Conservation (phyloP, 2,888 invertebrate genomes). For the Apamea sordens region DNA sequence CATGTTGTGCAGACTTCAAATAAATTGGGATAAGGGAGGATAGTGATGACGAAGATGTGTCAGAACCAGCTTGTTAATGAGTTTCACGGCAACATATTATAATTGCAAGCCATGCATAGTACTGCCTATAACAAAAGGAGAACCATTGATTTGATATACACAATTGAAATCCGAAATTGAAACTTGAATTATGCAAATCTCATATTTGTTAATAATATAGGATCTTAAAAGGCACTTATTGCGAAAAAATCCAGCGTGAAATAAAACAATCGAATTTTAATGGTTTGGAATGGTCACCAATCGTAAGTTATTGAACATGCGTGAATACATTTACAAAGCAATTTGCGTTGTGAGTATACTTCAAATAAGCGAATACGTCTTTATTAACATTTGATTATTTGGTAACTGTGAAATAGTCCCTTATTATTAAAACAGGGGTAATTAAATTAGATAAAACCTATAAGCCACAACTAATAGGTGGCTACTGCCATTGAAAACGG, state of each 20-base stretch:
- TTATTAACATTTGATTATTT: conserved; percentile 39
- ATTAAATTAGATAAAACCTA: background rate
- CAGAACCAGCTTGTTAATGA: background rate
- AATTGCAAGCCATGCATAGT: background rate
- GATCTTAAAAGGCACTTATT: conserved; percentile 45
- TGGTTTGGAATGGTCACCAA: conserved; percentile 64
- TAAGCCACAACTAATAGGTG: background rate
- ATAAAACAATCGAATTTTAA: conserved; percentile 66
- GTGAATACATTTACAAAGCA: conserved; percentile 65
- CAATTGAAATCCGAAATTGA: conserved; percentile 16
- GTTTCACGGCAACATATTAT: background rate
- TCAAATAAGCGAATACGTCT: conserved; percentile 33
- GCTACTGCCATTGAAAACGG: background rate
- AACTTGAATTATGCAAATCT: conserved; percentile 28
- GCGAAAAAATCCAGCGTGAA: conserved; percentile 61
- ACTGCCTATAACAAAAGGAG: background rate
- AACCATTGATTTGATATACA: background rate
- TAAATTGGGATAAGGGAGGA: background rate
- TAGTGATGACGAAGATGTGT: background rate
- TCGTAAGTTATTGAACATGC: conserved; percentile 65
- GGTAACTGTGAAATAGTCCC: conserved; percentile 25
- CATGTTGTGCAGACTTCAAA: background rate
- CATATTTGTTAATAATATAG: conserved; percentile 43
- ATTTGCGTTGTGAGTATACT: conserved; percentile 59
- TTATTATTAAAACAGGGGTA: conserved; percentile 2